These are phyloP conservation scores for Thamnophis sirtalis DNA, from an alignment of 2,113 vertebrate species.

Conservation along the genomic window DNA sequence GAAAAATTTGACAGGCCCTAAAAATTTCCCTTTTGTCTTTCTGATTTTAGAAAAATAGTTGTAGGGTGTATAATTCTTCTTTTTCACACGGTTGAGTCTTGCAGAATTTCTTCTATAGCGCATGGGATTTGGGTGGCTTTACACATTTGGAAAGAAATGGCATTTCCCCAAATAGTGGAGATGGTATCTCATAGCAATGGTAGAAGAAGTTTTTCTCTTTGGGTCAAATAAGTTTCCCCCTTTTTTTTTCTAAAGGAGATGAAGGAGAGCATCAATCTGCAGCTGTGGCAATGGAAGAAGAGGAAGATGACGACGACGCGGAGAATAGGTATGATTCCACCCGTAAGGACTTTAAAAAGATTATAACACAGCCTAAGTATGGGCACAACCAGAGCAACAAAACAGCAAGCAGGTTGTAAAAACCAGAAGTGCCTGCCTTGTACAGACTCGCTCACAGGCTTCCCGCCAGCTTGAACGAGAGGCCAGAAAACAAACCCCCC, in stretches of 20 bases:
- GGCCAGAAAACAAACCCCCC: constrained; percentile 72
- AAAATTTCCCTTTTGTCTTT: neutral
- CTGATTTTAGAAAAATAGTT: neutral
- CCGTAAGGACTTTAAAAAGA: constrained; percentile 74
- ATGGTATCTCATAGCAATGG: neutral
- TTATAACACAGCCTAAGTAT: constrained; percentile 78
- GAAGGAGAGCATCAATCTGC: constrained; percentile 80
- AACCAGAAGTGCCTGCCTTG: constrained; percentile 66
- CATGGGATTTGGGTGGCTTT: neutral
- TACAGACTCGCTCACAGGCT: constrained; percentile 73
- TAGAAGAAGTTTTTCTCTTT: accelerated
- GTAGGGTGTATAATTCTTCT: neutral
- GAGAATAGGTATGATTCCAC: constrained; percentile 97
- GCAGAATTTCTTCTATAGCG: neutral
- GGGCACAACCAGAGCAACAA: constrained; percentile 69
- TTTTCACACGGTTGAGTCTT: neutral
- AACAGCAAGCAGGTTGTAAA: constrained; percentile 71
- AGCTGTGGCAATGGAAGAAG: constrained; percentile 71
- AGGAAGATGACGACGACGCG: constrained; percentile 87
- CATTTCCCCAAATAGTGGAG: neutral
- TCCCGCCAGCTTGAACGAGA: constrained; percentile 73
- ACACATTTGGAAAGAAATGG: neutral
- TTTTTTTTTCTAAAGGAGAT: constrained; percentile 75
- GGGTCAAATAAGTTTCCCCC: constrained; percentile 21
- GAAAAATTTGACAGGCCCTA: too few relatives aligned